These are phyloP conservation scores for Sanderia malayensis DNA, from an alignment of 30 jellyfish, hydroid and myxozoan genomes.

Conservation along the genomic window DNA sequence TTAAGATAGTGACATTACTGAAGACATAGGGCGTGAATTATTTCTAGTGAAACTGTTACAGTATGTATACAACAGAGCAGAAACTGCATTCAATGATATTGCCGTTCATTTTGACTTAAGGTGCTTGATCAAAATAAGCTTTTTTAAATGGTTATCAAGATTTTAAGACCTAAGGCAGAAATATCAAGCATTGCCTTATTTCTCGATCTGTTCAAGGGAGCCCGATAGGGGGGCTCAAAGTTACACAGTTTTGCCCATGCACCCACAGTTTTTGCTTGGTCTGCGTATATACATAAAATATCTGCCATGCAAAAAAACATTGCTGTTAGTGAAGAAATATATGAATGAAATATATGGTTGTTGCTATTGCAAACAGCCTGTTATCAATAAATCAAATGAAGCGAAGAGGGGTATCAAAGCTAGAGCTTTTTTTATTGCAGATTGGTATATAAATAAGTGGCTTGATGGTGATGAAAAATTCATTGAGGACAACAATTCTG, in stretches of 20 bases:
- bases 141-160: constrained; percentile 4
- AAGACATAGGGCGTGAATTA: constrained; percentile 7
- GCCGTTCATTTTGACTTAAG: not conserved
- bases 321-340: constrained; percentile 4
- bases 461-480: constrained; percentile 26
- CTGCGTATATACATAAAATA: constrained; percentile 10
- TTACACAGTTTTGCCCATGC: constrained; percentile 3
- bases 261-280: constrained; percentile 10
- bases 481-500: constrained; percentile 10
- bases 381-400: constrained; percentile 3
- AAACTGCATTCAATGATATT: constrained; percentile 4
- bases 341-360: constrained; percentile 2
- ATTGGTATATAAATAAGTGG: constrained; percentile 25
- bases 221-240: constrained; percentile 9
- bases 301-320: constrained; percentile 10
- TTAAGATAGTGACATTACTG: constrained; percentile 7
- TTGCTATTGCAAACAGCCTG: constrained; percentile 11
- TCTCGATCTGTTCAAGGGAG: constrained; percentile 14
- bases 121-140: constrained; percentile 9
- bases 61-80: constrained; percentile 17
- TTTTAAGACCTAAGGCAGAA: not conserved
- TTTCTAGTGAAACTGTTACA: constrained; percentile 16
- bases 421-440: constrained; percentile 20
- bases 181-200: constrained; percentile 6
- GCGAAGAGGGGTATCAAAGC: constrained; percentile 21